phyloP scores from a whole-genome alignment of 2,113 vertebrate species.

The Clarias macrocephalus region DNA sequence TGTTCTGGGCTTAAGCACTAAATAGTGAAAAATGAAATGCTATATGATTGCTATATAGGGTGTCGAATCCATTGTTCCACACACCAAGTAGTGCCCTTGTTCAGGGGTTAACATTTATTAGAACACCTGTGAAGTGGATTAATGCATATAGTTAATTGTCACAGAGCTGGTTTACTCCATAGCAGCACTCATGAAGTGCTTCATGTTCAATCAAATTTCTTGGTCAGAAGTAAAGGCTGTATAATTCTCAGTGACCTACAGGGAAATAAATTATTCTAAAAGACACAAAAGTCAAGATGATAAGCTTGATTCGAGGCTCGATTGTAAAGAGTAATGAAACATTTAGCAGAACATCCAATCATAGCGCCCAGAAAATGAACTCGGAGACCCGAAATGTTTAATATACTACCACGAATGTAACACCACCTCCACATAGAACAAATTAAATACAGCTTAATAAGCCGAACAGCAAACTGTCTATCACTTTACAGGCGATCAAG shows the following conservation, averaged over 20 bases:
- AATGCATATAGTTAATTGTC: no score
- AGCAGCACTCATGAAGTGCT: no score
- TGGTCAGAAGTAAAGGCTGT: no score
- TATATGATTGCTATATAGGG: no score
- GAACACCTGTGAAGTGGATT: no score
- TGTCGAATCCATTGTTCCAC: no score
- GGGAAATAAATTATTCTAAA: not conserved
- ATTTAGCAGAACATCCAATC: not conserved
- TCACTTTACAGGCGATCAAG: not conserved
- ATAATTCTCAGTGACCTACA: not conserved
- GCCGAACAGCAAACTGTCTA: not conserved
- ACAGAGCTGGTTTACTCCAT: no score
- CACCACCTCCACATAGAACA: not conserved
- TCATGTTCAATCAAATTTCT: no score
- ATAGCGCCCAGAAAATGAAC: not conserved
- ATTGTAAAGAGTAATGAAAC: not conserved
- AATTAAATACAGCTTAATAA: conserved; percentile 13
- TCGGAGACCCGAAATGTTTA: not conserved
- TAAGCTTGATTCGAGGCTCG: not conserved
- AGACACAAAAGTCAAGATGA: not conserved
- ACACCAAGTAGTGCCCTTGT: no score
- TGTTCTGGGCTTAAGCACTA: no score
- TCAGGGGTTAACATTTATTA: no score
- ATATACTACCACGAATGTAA: not conserved
- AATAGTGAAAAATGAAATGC: no score